phyloP scores from a whole-genome alignment of 2,113 vertebrate species.

The Rhizomys pruinosus region DNA sequence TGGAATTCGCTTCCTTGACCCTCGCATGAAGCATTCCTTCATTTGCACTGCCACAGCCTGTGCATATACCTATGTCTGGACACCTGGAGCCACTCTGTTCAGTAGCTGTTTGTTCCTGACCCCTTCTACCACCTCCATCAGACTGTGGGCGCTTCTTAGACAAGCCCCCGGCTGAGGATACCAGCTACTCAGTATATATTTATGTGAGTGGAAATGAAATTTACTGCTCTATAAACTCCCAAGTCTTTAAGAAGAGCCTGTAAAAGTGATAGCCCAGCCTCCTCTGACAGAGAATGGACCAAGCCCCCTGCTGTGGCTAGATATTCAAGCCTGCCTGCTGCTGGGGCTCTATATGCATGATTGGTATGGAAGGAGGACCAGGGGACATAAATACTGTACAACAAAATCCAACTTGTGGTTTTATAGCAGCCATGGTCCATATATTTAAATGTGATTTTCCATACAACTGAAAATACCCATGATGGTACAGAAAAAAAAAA shows the following conservation, averaged over 20 bases:
- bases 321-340: background rate
- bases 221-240: constrained; percentile 34
- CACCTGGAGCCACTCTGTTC: constrained; percentile 15
- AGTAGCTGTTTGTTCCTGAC: constrained; percentile 44
- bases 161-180: background rate
- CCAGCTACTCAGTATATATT: background rate
- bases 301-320: background rate
- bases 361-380: fast-evolving
- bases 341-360: background rate
- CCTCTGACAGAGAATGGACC: background rate
- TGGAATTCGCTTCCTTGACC: background rate
- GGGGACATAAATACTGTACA: background rate
- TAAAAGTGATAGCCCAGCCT: constrained; percentile 7
- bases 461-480: background rate
- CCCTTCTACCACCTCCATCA: background rate
- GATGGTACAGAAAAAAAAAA: background rate
- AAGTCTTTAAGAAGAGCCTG: constrained; percentile 13
- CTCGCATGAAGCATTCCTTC: constrained; percentile 38
- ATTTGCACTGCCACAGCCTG: constrained; percentile 14
- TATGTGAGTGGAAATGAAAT: constrained; percentile 16
- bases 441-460: constrained; percentile 10
- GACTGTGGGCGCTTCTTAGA: constrained; percentile 22
- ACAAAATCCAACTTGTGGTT: background rate
- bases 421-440: background rate
- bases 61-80: background rate